Percentiles rank a stretch among this genome's conserved stretches.
Evolutionary conservation across 1,140 invertebrate species (phyloP).

Genomic region (Odontomachus brunneus): DNA sequence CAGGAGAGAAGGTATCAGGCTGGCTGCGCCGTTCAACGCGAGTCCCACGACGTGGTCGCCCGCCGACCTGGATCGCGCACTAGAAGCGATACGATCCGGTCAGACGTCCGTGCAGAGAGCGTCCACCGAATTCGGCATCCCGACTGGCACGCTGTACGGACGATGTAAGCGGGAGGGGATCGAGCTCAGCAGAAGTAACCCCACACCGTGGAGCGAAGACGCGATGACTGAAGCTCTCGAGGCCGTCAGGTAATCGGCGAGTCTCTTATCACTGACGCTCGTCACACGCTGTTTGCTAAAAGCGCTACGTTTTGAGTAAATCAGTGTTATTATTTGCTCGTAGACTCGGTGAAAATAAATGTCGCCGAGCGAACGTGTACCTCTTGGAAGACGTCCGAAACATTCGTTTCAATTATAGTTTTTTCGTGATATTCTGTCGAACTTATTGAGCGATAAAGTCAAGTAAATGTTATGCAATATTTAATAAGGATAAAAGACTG

Average conservation of each 20-base stretch:
- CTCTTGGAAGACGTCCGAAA: not conserved
- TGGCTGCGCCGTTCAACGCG: constrained; percentile 95
- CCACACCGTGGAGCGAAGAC: constrained; percentile 95
- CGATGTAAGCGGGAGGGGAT: constrained; percentile 95
- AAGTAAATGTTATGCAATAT: no score
- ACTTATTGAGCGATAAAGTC: not conserved
- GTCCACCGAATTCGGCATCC: constrained; percentile 93
- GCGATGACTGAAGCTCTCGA: constrained; percentile 95
- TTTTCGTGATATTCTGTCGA: not conserved
- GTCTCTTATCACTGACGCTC: not conserved
- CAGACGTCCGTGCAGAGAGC: constrained; percentile 94
- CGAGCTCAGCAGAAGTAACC: constrained; percentile 93
- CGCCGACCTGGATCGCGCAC: constrained; percentile 92
- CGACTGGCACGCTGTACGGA: constrained; percentile 94
- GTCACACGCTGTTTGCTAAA: not conserved
- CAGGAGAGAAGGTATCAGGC: constrained; percentile 93
- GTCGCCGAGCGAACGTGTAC: not conserved
- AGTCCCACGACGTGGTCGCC: constrained; percentile 95
- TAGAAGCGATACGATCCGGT: constrained; percentile 93
- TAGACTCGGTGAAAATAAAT: no score
- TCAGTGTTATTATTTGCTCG: constrained; percentile 3
- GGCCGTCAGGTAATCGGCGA: constrained; percentile 90
- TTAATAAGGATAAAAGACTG: no score
- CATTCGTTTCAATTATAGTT: not conserved
- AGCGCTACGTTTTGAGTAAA: not conserved